These are phyloP conservation scores for Mastigias papua DNA, from an alignment of 30 jellyfish, hydroid and myxozoan species.

Conservation along the genomic window DNA sequence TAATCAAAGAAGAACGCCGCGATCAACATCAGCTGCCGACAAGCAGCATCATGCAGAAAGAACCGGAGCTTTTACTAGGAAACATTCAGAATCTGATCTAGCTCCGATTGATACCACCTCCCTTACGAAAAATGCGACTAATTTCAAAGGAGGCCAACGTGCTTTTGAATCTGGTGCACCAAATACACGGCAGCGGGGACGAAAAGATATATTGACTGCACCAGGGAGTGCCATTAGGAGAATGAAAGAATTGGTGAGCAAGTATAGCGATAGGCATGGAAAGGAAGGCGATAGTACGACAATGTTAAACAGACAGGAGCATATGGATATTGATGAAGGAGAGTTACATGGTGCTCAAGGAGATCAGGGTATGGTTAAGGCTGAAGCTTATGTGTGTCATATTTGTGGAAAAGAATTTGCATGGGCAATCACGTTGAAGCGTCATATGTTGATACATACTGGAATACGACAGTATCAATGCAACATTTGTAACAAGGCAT, in stretches of 20 bases:
- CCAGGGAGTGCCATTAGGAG: constrained; percentile 78
- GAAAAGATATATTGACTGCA: constrained; percentile 61
- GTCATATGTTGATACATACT: constrained; percentile 71
- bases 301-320: constrained; percentile 27
- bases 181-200: constrained; percentile 17
- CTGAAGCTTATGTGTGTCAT: constrained; percentile 67
- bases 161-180: constrained; percentile 17
- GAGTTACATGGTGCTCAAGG: constrained; percentile 11
- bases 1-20: constrained; percentile 30
- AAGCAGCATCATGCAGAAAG: constrained; percentile 29
- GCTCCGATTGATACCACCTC: constrained; percentile 46
- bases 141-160: constrained; percentile 12
- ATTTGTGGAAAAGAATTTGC: constrained; percentile 74
- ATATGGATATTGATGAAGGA: constrained; percentile 17
- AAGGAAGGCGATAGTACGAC: constrained; percentile 15
- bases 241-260: constrained; percentile 72
- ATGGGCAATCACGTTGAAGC: constrained; percentile 74
- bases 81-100: constrained; percentile 51
- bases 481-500: constrained; percentile 60
- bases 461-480: constrained; percentile 72
- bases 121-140: constrained; percentile 35
- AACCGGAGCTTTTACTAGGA: constrained; percentile 11
- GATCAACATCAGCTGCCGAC: constrained; percentile 1
- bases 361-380: constrained; percentile 22
- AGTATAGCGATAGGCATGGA: constrained; percentile 61